These are phyloP conservation scores for Mythimna pallens DNA, from an alignment of 2,888 invertebrate genomes.

Conservation along the genomic window DNA sequence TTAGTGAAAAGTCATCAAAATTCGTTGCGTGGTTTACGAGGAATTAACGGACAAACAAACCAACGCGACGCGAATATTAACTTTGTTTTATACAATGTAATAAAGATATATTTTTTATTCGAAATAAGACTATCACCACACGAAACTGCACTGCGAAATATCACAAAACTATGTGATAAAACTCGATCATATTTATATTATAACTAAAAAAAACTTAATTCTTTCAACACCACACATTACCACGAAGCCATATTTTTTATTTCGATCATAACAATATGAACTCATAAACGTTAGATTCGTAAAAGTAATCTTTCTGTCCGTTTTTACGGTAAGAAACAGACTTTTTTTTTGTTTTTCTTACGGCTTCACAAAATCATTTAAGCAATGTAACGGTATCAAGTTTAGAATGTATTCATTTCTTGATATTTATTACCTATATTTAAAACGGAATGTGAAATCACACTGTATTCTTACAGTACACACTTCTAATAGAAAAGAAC, in stretches of 20 bases:
- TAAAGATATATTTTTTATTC: neutral
- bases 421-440: too few species aligned
- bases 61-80: too few species aligned
- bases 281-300: slow-evolving; percentile 34
- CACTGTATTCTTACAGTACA: too few species aligned
- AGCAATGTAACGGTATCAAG: too few species aligned
- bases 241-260: slow-evolving; percentile 57
- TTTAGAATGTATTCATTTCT: too few species aligned
- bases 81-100: too few species aligned
- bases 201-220: slow-evolving; percentile 46
- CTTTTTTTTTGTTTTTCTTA: slow-evolving; percentile 2
- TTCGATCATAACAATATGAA: slow-evolving; percentile 59
- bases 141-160: neutral
- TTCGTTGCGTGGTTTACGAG: too few species aligned
- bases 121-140: neutral
- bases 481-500: too few species aligned
- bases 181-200: slow-evolving; percentile 29
- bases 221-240: slow-evolving; percentile 48
- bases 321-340: neutral
- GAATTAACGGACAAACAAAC: too few species aligned
- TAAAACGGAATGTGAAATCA: too few species aligned
- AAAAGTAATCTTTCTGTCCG: neutral
- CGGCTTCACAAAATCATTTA: too few species aligned
- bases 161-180: slow-evolving; percentile 8
- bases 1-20: too few species aligned